phyloP scores from a whole-genome alignment of 2,797 vertebrate species.

The Tadarida brasiliensis region DNA sequence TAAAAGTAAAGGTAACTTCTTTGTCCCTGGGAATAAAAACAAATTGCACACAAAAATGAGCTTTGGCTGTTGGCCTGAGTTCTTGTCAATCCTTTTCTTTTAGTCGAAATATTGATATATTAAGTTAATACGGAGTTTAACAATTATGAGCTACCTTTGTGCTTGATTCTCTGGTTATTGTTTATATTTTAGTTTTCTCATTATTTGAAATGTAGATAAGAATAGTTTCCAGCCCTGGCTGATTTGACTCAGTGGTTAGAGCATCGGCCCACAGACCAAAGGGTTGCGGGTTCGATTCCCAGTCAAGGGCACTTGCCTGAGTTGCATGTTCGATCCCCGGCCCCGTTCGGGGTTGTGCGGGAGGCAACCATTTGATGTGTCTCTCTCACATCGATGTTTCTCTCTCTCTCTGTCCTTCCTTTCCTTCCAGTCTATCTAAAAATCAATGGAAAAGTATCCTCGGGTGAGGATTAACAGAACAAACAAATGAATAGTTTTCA shows the following conservation, averaged over 20 bases:
- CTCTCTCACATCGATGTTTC: no score
- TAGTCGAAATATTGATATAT: neutral
- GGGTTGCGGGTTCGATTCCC: no score
- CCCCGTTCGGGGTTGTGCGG: no score
- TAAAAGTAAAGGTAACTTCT: conserved; percentile 14
- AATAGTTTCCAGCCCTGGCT: neutral
- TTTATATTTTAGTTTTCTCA: conserved; percentile 46
- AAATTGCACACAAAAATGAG: neutral
- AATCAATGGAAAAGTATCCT: no score
- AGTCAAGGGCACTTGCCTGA: no score
- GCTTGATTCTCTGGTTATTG: neutral
- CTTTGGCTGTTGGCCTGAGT: neutral
- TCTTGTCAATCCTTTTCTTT: conserved; percentile 38
- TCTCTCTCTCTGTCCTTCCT: no score
- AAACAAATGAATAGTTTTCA: neutral
- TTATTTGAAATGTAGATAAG: conserved; percentile 40
- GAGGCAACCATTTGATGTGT: no score
- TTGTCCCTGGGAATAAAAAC: conserved; percentile 11
- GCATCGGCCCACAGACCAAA: no score
- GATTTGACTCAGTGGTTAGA: no score
- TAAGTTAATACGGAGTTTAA: neutral
- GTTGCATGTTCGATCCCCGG: no score
- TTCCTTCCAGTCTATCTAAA: no score
- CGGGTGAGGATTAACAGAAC: no score
- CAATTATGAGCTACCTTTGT: neutral